phyloP scores from a whole-genome alignment of 2,113 vertebrate species.

The Callocephalon fimbriatum region DNA sequence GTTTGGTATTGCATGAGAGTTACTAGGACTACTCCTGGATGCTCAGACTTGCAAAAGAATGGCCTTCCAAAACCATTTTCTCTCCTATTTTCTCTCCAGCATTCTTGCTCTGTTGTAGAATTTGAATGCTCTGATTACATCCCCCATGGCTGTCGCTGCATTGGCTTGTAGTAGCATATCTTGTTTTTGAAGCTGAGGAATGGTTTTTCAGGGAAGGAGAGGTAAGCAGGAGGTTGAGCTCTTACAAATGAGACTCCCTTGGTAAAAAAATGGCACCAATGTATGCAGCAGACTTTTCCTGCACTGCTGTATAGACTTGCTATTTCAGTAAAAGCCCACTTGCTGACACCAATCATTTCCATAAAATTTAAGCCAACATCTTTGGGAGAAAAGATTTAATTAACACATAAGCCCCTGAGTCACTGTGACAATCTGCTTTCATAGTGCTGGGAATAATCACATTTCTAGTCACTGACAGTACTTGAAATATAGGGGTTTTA shows the following conservation, averaged over 20 bases:
- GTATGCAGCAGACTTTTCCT: not conserved
- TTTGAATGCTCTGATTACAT: not conserved
- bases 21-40: not conserved
- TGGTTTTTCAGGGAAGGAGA: not conserved
- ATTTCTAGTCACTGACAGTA: slow-evolving; percentile 9
- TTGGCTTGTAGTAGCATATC: not conserved
- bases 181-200: not conserved
- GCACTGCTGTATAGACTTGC: not conserved
- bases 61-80: not conserved
- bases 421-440: slow-evolving; percentile 58
- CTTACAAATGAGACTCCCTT: not conserved
- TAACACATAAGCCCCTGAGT: slow-evolving; percentile 67
- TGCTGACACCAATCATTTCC: slow-evolving; percentile 44
- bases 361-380: slow-evolving; percentile 52
- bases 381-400: slow-evolving; percentile 64
- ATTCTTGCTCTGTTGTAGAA: not conserved
- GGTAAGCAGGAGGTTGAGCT: not conserved
- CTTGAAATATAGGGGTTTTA: slow-evolving; percentile 30
- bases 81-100: not conserved
- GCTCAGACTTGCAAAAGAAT: not conserved
- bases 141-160: not conserved
- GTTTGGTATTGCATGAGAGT: not conserved
- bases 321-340: slow-evolving; percentile 12
- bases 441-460: slow-evolving; percentile 21
- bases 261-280: not conserved